Percentiles rank a stretch among this genome's conserved stretches.
Conservation (phyloP, 2,797 vertebrate genomes). For the Echiichthys vipera region DNA sequence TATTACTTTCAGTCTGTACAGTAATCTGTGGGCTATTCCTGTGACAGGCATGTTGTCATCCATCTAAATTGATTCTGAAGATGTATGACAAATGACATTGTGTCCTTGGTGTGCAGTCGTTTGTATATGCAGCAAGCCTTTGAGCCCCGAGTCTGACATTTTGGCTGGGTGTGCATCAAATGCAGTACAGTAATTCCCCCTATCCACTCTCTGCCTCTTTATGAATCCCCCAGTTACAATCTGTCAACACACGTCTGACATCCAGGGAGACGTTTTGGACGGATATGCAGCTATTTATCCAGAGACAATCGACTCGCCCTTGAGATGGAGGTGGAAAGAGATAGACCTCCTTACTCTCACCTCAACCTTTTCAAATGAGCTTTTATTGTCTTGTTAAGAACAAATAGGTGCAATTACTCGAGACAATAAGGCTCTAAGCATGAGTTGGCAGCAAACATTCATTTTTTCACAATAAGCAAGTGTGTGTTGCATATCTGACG, state of each 20-base stretch:
- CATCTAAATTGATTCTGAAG: constrained; percentile 40
- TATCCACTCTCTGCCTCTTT: constrained; percentile 66
- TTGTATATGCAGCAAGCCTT: constrained; percentile 46
- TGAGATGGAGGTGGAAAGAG: constrained; percentile 51
- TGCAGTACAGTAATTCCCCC: constrained; percentile 52
- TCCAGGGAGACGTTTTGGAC: constrained; percentile 54
- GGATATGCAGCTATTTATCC: constrained; percentile 62
- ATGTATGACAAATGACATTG: constrained; percentile 57
- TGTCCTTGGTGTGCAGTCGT: constrained; percentile 64
- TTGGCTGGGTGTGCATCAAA: constrained; percentile 60
- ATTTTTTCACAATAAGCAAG: constrained; percentile 60
- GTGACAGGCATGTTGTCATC: constrained; percentile 20
- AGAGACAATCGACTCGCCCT: constrained; percentile 72
- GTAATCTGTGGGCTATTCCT: constrained; percentile 18
- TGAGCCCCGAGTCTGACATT: constrained; percentile 59
- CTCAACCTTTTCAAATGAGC: constrained; percentile 63
- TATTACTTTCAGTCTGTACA: constrained; percentile 12
- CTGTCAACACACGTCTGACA: constrained; percentile 72
- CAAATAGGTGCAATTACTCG: constrained; percentile 64
- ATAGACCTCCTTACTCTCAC: constrained; percentile 46
- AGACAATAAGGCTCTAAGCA: constrained; percentile 49
- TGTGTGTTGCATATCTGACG: constrained; percentile 44
- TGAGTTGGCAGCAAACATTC: constrained; percentile 54
- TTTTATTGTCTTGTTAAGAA: constrained; percentile 64
- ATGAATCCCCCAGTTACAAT: constrained; percentile 74